These are phyloP conservation scores for Corythornis leucogaster DNA, from an alignment of 2,797 vertebrate genomes.

Conservation along the genomic window DNA sequence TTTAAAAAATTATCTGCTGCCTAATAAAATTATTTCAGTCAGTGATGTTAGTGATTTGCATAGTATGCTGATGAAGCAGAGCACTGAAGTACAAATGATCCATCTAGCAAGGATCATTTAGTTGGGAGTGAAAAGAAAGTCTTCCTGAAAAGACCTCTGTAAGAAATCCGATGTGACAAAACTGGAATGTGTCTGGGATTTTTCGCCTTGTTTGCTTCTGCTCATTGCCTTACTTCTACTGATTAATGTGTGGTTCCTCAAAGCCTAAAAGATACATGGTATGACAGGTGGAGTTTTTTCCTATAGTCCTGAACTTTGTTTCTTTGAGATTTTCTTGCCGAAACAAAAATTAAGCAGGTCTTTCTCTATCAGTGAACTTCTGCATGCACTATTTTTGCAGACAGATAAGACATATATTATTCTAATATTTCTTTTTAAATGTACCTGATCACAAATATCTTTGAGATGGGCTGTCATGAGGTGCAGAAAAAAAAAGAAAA, in stretches of 20 bases:
- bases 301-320: not conserved
- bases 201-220: conserved; percentile 46
- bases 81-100: not conserved
- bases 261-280: conserved; percentile 12
- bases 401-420: not conserved
- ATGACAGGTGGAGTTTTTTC: conserved; percentile 1
- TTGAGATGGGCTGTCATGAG: not conserved
- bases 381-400: not conserved
- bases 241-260: conserved; percentile 19
- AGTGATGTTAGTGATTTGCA: not conserved
- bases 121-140: not conserved
- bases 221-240: not conserved
- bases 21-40: conserved; percentile 11
- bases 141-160: not conserved
- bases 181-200: conserved; percentile 22
- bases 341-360: not conserved
- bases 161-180: conserved; percentile 41
- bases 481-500: not conserved
- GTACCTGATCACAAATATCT: not conserved
- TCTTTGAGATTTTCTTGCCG: not conserved
- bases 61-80: not conserved
- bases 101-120: not conserved
- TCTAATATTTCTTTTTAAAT: not conserved
- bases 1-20: conserved; percentile 10
- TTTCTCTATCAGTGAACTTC: not conserved